Percentiles rank a stretch among this genome's conserved stretches.
These are phyloP conservation scores for Cepaea nemoralis DNA, from an alignment of 1,140 invertebrate species.

Conservation along the genomic window DNA sequence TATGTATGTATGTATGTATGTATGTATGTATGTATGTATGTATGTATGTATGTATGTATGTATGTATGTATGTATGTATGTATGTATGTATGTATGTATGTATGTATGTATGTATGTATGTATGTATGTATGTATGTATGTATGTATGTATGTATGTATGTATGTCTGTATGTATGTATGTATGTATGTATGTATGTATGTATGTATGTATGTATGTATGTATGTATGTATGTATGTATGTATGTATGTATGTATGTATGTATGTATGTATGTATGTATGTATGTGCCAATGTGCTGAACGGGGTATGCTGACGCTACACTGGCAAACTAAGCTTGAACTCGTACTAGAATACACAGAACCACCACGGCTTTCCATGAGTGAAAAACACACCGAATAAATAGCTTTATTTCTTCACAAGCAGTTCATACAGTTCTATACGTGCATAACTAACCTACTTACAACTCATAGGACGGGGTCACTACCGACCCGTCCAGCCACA, in stretches of 20 bases:
- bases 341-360: too few relatives aligned
- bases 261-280: constrained; percentile 35
- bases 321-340: too few relatives aligned
- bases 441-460: too few relatives aligned
- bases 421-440: too few relatives aligned
- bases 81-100: neutral
- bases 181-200: constrained; percentile 36
- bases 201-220: constrained; percentile 36
- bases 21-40: constrained; percentile 8
- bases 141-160: constrained; percentile 29
- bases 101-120: constrained; percentile 18
- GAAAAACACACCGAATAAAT: too few relatives aligned
- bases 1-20: constrained; percentile 9
- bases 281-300: constrained; percentile 18
- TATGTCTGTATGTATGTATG: constrained; percentile 28
- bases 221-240: constrained; percentile 36
- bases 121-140: constrained; percentile 8
- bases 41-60: constrained; percentile 13
- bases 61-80: constrained; percentile 18
- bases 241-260: constrained; percentile 36
- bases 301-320: neutral
- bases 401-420: too few relatives aligned
- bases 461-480: too few relatives aligned
- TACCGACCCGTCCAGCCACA: too few relatives aligned
- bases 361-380: too few relatives aligned